Conservation (phyloP, 2,888 invertebrate species). For the Linnaemya tessellans region DNA sequence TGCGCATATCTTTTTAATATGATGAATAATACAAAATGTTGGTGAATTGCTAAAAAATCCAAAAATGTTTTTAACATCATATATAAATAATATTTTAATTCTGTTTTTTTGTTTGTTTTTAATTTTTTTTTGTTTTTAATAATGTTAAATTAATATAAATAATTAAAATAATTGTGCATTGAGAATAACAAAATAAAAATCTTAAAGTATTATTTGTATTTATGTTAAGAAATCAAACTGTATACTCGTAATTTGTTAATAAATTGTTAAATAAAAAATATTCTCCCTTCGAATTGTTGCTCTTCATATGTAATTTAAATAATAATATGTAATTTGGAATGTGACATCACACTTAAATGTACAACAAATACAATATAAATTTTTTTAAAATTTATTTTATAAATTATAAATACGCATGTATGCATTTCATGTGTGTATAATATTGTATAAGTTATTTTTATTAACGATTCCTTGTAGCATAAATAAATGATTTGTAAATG, state of each 20-base stretch:
- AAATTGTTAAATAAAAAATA: conserved; percentile 23
- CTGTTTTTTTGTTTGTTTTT: too few relatives aligned
- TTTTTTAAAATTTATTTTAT: conserved; percentile 58
- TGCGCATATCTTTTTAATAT: neutral
- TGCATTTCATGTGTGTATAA: neutral
- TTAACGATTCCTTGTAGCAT: conserved; percentile 62
- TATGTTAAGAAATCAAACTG: conserved; percentile 3
- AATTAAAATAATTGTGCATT: conserved; percentile 54
- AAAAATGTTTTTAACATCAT: conserved; percentile 25
- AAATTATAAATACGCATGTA: conserved; percentile 8
- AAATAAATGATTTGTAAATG: conserved; percentile 31
- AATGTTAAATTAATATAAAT: conserved; percentile 42
- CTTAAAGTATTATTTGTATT: conserved; percentile 19
- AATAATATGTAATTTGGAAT: conserved; percentile 57
- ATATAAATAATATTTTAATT: conserved; percentile 10
- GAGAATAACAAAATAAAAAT: conserved; percentile 24
- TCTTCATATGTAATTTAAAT: neutral
- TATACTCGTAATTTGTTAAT: neutral
- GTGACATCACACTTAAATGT: conserved; percentile 61
- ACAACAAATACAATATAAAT: conserved; percentile 48
- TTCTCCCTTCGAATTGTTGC: conserved; percentile 14
- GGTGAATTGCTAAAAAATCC: conserved; percentile 18
- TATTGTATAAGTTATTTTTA: conserved; percentile 64
- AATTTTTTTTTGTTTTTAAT: conserved; percentile 10
- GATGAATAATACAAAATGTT: conserved; percentile 31